Evolutionary conservation across 2,888 invertebrate species (phyloP).

Genomic region (Nephrotoma flavescens): DNA sequence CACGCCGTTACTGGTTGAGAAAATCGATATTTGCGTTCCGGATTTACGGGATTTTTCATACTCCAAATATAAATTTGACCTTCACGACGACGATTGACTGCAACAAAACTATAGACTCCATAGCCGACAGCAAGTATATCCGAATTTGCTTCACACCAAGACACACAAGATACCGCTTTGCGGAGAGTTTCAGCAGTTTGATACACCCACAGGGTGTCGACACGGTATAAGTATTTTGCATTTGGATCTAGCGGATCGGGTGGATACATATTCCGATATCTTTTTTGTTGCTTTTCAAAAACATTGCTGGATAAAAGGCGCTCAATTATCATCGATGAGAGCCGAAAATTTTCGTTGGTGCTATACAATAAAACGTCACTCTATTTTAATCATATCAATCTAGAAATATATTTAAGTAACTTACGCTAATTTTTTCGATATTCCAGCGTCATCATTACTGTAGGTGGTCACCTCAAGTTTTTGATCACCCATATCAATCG

Average conservation of each 20-base stretch:
- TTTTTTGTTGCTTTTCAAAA: slow-evolving; percentile 50
- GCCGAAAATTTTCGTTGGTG: slow-evolving; percentile 34
- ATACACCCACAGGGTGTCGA: slow-evolving; percentile 54
- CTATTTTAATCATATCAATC: not conserved
- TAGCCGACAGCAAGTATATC: slow-evolving; percentile 64
- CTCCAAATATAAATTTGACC: slow-evolving; percentile 66
- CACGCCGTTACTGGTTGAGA: slow-evolving; percentile 48
- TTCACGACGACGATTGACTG: slow-evolving; percentile 29
- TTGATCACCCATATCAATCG: slow-evolving; percentile 25
- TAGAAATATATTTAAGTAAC: not conserved
- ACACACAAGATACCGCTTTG: slow-evolving; percentile 44
- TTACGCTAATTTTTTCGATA: not conserved
- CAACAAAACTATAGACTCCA: slow-evolving; percentile 45
- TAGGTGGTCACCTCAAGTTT: slow-evolving; percentile 30
- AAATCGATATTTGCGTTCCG: slow-evolving; percentile 53
- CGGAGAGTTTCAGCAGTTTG: slow-evolving; percentile 35
- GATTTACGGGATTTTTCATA: slow-evolving; percentile 63
- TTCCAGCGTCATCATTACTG: slow-evolving; percentile 14
- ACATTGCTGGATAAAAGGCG: slow-evolving; percentile 56
- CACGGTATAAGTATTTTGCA: slow-evolving; percentile 48
- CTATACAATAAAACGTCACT: not conserved
- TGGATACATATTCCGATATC: slow-evolving; percentile 47
- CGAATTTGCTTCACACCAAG: slow-evolving; percentile 51
- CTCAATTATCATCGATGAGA: slow-evolving; percentile 50
- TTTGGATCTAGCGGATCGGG: slow-evolving; percentile 47